phyloP scores from a whole-genome alignment of 2,797 vertebrate species.

The Synaphobranchus kaupii region DNA sequence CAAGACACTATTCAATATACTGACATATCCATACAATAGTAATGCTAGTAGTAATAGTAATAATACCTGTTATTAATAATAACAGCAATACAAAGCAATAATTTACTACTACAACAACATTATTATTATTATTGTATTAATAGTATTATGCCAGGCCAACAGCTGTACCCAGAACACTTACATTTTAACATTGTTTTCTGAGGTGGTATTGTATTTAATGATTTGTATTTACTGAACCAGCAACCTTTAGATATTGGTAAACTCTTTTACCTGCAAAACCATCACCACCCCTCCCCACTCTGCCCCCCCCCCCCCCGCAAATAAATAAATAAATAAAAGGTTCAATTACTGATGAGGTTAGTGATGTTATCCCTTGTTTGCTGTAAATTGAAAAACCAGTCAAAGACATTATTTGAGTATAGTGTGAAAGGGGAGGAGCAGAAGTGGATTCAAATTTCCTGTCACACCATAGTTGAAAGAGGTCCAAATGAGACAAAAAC shows the following conservation, averaged over 20 bases:
- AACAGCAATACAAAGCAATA: too few species aligned
- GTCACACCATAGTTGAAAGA: not conserved
- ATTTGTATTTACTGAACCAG: not conserved
- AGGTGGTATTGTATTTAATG: not conserved
- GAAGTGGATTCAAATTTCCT: not conserved
- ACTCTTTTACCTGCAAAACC: not conserved
- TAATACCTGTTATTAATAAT: not conserved
- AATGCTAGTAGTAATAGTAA: not conserved
- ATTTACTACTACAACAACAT: too few species aligned
- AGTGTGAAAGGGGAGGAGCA: not conserved
- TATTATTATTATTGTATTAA: not conserved
- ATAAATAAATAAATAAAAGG: not conserved
- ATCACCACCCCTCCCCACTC: not conserved
- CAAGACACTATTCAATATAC: not conserved
- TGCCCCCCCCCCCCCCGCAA: too few species aligned
- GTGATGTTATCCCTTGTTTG: not conserved
- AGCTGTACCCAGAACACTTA: not conserved
- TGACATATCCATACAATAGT: not conserved
- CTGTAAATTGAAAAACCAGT: not conserved
- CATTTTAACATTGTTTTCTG: not conserved
- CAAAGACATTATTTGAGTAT: too few species aligned
- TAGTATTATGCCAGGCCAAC: not conserved
- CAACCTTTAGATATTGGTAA: not conserved
- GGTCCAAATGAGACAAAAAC: too few species aligned
- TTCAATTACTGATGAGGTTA: too few species aligned